Evolutionary conservation across 2,113 vertebrate species (phyloP).

Genomic region (Gavia stellata): DNA sequence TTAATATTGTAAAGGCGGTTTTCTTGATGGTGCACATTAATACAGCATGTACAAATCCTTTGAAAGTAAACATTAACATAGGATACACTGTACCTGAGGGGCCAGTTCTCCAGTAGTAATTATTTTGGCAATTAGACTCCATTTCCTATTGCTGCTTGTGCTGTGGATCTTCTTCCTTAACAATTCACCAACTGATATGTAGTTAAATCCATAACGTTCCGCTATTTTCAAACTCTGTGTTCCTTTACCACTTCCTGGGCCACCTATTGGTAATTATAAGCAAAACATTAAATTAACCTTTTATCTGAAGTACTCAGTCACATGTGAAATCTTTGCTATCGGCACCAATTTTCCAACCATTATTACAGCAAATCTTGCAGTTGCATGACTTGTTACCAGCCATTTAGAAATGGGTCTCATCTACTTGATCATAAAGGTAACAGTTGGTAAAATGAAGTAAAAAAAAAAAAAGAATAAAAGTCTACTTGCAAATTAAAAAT

Average conservation of each 20-base stretch:
- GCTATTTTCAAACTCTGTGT: constrained; percentile 98
- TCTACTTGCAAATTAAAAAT: background rate
- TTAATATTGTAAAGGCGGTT: background rate
- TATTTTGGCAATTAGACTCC: constrained; percentile 98
- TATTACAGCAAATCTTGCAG: background rate
- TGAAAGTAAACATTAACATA: background rate
- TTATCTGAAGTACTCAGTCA: background rate
- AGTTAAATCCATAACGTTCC: constrained; percentile 93
- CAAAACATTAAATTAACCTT: background rate
- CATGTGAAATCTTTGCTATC: background rate
- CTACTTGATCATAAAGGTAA: background rate
- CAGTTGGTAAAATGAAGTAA: background rate
- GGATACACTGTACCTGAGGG: constrained; percentile 83
- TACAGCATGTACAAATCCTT: background rate
- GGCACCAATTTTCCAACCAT: background rate
- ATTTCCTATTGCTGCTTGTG: constrained; percentile 95
- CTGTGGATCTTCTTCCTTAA: constrained; percentile 96
- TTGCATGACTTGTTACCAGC: background rate
- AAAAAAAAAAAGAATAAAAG: background rate
- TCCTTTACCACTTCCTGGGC: constrained; percentile 96
- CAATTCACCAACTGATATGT: constrained; percentile 94
- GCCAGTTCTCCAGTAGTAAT: constrained; percentile 98
- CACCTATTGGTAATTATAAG: constrained; percentile 74
- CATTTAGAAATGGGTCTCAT: background rate
- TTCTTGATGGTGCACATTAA: background rate